Evolutionary conservation across 2,888 invertebrate species (phyloP).

Genomic region (Cyrtodaria siliqua): DNA sequence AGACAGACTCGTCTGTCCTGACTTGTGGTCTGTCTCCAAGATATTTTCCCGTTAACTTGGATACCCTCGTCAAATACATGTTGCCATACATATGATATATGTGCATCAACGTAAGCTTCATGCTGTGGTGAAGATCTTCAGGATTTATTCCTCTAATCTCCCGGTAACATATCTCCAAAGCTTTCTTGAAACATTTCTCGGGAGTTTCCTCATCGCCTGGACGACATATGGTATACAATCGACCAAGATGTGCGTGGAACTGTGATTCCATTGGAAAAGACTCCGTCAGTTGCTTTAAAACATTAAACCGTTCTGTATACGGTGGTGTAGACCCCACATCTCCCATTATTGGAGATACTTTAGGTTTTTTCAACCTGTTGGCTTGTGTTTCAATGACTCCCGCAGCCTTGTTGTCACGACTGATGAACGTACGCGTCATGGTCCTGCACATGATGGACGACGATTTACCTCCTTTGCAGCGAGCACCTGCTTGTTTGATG

Average conservation of each 20-base stretch:
- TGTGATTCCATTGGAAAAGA: slow-evolving; percentile 52
- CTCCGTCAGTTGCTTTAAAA: slow-evolving; percentile 36
- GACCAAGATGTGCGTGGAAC: slow-evolving; percentile 48
- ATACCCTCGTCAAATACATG: slow-evolving; percentile 38
- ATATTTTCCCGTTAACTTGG: slow-evolving; percentile 31
- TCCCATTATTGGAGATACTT: slow-evolving; percentile 23
- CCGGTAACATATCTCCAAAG: slow-evolving; percentile 43
- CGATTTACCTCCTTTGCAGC: slow-evolving; percentile 17
- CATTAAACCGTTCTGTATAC: slow-evolving; percentile 45
- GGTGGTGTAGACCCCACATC: slow-evolving; percentile 38
- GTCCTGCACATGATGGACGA: slow-evolving; percentile 18
- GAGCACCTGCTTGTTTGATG: slow-evolving; percentile 37
- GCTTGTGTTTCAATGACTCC: slow-evolving; percentile 23
- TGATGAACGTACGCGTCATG: slow-evolving; percentile 54
- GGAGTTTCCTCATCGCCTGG: slow-evolving; percentile 47
- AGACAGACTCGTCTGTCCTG: background rate
- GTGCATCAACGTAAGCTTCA: slow-evolving; percentile 46
- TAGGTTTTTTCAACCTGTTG: slow-evolving; percentile 16
- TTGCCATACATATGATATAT: slow-evolving; percentile 67
- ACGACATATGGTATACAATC: slow-evolving; percentile 41
- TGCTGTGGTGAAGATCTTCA: slow-evolving; percentile 34
- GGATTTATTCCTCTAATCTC: slow-evolving; percentile 1
- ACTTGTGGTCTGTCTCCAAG: slow-evolving; percentile 22
- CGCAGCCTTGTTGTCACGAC: slow-evolving; percentile 34
- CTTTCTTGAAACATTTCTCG: slow-evolving; percentile 36